Base-by-base conservation (phyloP, 2,113 vertebrate genomes). In the Microtus ochrogaster region DNA sequence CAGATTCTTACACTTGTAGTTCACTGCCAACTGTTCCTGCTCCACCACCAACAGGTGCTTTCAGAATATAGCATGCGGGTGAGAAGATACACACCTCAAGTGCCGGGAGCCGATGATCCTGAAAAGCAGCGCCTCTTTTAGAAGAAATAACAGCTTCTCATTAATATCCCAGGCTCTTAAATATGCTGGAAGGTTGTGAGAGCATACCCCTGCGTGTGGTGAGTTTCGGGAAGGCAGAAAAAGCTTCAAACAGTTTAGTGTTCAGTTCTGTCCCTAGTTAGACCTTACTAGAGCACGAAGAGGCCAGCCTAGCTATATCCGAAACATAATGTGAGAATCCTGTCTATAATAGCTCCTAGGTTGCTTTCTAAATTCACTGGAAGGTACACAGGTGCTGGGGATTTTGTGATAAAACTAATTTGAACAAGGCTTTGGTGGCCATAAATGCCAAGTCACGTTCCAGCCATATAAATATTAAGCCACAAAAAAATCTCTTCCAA, bases 21-120 rank as follows among this genome's bases (percentile, higher is more conserved):
- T 95, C 86, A 49, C 68, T 95, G 96, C 97, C 97, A 98, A 97
- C 96, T 97, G 94, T 90, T 96, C 73, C 95, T 90, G 76, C 52
- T 87, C 83, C 13, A 58, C 36, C 66, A 97, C 83, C 92, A 97
- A 96, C 97, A 98, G 97, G 97, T 97, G 97, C 89, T 78, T 78
- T 49, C 5, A 77, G 72, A n/a, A 61, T 49, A 63, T 90, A 94
- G 84, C 77, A 55, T 92, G 87, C 90, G 85, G 92, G 36, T 83
- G 70, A 94, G 87, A 68, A 93, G 77, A 92, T 47, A 13, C 21
- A 47, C 55, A 96, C 94, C 96, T 96, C 87, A 90, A 96, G 82
- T 52, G 76, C 95, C 44, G 21, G 36, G 17, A 94, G 65, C 76
- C 63, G 33, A 26, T 58, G 83, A 95, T 77, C 79, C 88, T 79